Evolutionary conservation across 2,113 vertebrate genomes (phyloP), one percentile per base, ranked within the genome.

Genomic region (Lynx canadensis): DNA sequence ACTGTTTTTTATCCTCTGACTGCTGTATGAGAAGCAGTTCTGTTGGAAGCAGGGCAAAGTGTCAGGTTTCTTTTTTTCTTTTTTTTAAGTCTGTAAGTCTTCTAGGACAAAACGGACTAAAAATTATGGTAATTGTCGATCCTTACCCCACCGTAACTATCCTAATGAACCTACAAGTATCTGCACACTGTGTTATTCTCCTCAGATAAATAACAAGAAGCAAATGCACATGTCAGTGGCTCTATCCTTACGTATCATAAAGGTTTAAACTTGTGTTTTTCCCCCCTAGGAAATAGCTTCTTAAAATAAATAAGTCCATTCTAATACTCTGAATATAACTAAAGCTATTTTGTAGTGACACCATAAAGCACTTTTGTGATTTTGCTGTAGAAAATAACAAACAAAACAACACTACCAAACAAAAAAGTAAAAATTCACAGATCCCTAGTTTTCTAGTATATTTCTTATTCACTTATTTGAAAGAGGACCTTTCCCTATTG

Each of bases 371-470:
- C 5, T 82, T 91, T 50, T 41, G 31, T 91, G 16, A 90, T 50
- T 91, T 83, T 83, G 11, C 14, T 93, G 10, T 88, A 73, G 85
- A 76, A 93, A 78, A 78, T 93, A 48, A 97, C 15, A 89, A 90
- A 48, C 1, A 52, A 91, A 91, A 68, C 23, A 11, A 95, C 14
- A 74, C 11, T 63, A 33, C 1, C 23, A 89, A 95, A 69, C 33
- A 92, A 86, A 92, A 87, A 82, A 83, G 23, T n/a, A 12, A 60
- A 71, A 60, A 90, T 18, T 88, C 52, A 78, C 38, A 97, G n/a
- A 52, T 73, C 48, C 36, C 1, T 29, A 36, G 1, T 36, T 85
- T 85, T 91, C 41, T 86, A 66, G 4, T 27, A 29, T n/a, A 76
- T 50, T 69, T 91, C 33, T 41, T 52, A 50, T 63, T 85, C 5